These are phyloP conservation scores for Cygnus buccinator DNA, from an alignment of 2,113 vertebrate species.

Conservation along the genomic window DNA sequence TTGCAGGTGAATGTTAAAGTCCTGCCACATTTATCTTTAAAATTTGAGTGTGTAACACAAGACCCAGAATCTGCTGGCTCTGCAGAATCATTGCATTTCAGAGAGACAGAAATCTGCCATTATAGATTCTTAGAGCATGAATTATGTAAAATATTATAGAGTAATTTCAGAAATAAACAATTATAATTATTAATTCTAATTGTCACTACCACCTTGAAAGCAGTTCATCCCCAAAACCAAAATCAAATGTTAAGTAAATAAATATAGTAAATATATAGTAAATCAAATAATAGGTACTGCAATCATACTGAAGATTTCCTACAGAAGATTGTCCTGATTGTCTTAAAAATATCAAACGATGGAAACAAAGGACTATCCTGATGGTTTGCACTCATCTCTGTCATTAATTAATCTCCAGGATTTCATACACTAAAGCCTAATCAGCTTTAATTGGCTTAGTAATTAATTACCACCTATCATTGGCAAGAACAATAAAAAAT, in stretches of 20 bases:
- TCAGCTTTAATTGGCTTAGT: background rate
- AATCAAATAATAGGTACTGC: background rate
- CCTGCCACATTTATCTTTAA: background rate
- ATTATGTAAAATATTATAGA: background rate
- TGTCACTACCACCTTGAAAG: background rate
- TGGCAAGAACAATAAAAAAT: background rate
- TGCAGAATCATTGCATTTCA: background rate
- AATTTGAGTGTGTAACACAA: background rate
- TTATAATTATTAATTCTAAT: background rate
- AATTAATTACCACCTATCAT: background rate
- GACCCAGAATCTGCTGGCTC: background rate
- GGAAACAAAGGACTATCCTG: background rate
- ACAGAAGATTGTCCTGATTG: background rate
- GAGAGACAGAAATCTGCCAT: background rate
- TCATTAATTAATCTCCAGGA: background rate
- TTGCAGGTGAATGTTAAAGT: background rate
- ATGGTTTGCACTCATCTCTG: background rate
- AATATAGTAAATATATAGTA: background rate
- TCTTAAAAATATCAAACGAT: background rate
- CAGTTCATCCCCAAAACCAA: background rate
- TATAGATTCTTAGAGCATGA: fast-evolving
- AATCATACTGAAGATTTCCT: background rate
- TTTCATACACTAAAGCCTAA: background rate
- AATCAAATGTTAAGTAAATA: fast-evolving
- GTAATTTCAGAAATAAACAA: background rate